Percentiles rank a stretch among this genome's conserved stretches.
Conservation (phyloP, 2,888 invertebrate species). For the Drosophila siamana region DNA sequence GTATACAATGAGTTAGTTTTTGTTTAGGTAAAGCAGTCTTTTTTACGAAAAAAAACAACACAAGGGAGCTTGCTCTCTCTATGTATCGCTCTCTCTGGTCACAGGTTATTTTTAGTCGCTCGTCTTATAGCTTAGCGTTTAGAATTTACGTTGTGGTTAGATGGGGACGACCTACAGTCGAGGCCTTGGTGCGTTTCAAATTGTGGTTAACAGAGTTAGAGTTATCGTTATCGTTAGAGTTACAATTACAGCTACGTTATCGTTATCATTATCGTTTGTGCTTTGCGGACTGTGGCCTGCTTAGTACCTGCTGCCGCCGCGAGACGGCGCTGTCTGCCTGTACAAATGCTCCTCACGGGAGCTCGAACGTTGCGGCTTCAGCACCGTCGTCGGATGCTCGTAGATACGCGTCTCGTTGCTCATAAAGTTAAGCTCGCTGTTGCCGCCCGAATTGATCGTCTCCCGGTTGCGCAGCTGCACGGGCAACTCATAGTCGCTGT, state of each 20-base stretch:
- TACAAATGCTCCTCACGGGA: slow-evolving; percentile 81
- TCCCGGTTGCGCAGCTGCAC: slow-evolving; percentile 80
- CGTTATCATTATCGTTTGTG: neutral
- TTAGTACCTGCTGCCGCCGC: slow-evolving; percentile 85
- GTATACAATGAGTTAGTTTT: slow-evolving; percentile 40
- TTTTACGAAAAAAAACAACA: slow-evolving; percentile 40
- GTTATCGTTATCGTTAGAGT: slow-evolving; percentile 12
- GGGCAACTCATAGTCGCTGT: slow-evolving; percentile 83
- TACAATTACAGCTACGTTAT: neutral
- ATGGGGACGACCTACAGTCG: slow-evolving; percentile 20
- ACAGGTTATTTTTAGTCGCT: slow-evolving; percentile 56
- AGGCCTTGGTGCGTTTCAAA: slow-evolving; percentile 42
- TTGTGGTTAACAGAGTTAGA: slow-evolving; percentile 16
- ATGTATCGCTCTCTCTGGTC: slow-evolving; percentile 57
- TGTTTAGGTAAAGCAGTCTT: slow-evolving; percentile 67
- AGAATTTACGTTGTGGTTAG: slow-evolving; percentile 35
- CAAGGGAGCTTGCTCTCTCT: slow-evolving; percentile 24
- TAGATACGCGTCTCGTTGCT: slow-evolving; percentile 83
- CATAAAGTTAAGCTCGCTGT: slow-evolving; percentile 84
- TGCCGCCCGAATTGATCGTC: slow-evolving; percentile 83
- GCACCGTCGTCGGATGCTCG: slow-evolving; percentile 81
- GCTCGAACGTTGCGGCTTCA: slow-evolving; percentile 72
- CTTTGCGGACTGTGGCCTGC: slow-evolving; percentile 16
- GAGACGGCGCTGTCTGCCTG: slow-evolving; percentile 64
- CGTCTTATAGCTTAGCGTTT: slow-evolving; percentile 37